These are phyloP conservation scores for Melinaea menophilus DNA, from an alignment of 2,888 invertebrate genomes.

Conservation along the genomic window DNA sequence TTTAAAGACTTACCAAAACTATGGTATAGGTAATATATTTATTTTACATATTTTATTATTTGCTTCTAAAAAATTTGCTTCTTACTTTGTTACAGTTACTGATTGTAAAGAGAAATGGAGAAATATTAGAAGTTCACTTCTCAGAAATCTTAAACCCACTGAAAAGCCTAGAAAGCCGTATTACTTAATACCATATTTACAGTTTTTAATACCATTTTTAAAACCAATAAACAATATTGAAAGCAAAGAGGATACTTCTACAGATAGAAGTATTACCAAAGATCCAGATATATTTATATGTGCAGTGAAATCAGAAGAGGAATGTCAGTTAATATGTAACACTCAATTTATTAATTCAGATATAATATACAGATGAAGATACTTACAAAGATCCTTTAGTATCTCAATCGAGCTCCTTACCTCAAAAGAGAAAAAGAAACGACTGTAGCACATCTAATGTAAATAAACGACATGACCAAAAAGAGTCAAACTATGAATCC, in stretches of 20 bases:
- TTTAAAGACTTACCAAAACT: too few relatives aligned
- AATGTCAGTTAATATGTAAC: conserved; percentile 3
- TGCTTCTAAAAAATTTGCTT: conserved; percentile 20
- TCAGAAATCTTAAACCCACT: conserved; percentile 41
- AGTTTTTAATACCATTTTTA: conserved; percentile 42
- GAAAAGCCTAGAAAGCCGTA: conserved; percentile 42
- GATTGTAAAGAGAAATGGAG: conserved; percentile 49
- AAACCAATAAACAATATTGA: conserved; percentile 33
- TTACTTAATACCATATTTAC: conserved; percentile 39
- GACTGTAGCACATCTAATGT: conserved; percentile 5
- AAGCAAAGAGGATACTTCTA: conserved; percentile 20
- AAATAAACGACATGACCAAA: conserved; percentile 1
- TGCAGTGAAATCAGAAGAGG: conserved; percentile 24
- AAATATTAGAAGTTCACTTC: conserved; percentile 43
- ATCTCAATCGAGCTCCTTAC: conserved; percentile 8
- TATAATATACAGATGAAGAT: conserved; percentile 23
- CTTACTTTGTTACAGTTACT: conserved; percentile 35
- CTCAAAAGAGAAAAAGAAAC: conserved; percentile 16
- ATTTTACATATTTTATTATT: too few relatives aligned
- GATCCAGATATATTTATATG: conserved; percentile 22
- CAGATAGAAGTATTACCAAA: conserved; percentile 14
- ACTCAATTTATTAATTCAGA: conserved; percentile 1
- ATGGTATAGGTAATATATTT: too few relatives aligned
- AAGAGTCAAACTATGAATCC: conserved; percentile 7
- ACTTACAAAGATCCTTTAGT: conserved; percentile 7